Evolutionary conservation across 1,140 invertebrate genomes (phyloP).

Genomic region (Radopholus similis): DNA sequence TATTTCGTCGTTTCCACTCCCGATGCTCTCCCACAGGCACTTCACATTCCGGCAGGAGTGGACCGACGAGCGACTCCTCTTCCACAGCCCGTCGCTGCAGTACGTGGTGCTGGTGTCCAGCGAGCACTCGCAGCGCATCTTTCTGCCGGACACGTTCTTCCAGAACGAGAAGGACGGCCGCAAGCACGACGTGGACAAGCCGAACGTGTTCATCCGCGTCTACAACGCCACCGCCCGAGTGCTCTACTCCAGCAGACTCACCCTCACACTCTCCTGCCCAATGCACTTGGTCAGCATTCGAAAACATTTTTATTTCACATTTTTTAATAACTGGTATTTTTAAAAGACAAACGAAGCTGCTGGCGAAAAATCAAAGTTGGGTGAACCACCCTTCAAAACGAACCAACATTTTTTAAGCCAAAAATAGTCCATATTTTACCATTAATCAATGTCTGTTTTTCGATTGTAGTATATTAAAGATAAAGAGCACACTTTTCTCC

Average conservation of each 20-base stretch:
- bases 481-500: too few relatives aligned
- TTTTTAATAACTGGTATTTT: too few relatives aligned
- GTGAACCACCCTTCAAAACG: too few relatives aligned
- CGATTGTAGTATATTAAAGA: too few relatives aligned
- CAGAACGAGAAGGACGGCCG: conserved; percentile 94
- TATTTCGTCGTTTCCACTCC: not conserved
- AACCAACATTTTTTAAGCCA: too few relatives aligned
- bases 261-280: conserved; percentile 79
- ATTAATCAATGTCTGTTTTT: too few relatives aligned
- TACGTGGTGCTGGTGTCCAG: conserved; percentile 43
- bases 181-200: conserved; percentile 79
- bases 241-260: conserved; percentile 75
- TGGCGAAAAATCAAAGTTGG: too few relatives aligned
- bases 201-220: conserved; percentile 79
- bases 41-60: conserved; percentile 91
- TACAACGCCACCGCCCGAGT: conserved; percentile 83
- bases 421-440: too few relatives aligned
- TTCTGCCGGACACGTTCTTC: conserved; percentile 56
- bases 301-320: too few relatives aligned
- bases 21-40: conserved; percentile 63
- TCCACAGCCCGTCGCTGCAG: conserved; percentile 60
- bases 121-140: conserved; percentile 39
- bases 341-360: too few relatives aligned
- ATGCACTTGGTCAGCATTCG: conserved; percentile 70
- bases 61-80: conserved; percentile 83